Percentiles rank a stretch among this genome's conserved stretches.
These are phyloP conservation scores for Sitobion miscanthi DNA, from an alignment of 1,140 invertebrate species.

Conservation along the genomic window DNA sequence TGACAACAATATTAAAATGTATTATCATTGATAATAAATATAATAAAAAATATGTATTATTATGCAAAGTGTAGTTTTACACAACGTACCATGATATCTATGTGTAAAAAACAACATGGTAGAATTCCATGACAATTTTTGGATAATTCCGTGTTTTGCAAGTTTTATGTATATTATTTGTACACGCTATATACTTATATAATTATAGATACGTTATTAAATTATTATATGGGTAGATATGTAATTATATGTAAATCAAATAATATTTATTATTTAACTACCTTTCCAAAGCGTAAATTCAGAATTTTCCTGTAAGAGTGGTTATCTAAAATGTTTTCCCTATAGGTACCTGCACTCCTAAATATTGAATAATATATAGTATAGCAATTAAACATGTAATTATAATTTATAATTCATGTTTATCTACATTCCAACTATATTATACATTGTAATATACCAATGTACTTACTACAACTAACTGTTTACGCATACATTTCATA, in stretches of 20 bases:
- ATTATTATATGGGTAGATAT: background rate
- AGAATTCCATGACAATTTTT: background rate
- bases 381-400: background rate
- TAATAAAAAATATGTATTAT: background rate
- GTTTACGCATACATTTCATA: background rate
- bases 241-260: background rate
- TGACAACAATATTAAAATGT: background rate
- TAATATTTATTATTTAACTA: background rate
- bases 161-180: background rate
- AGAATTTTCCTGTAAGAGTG: background rate
- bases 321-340: background rate
- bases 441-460: background rate
- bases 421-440: slow-evolving; percentile 4
- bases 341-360: background rate
- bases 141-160: background rate
- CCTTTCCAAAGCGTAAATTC: background rate
- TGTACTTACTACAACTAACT: background rate
- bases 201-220: background rate
- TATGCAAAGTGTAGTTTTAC: background rate
- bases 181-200: background rate
- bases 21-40: background rate
- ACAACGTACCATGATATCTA: background rate
- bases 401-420: background rate
- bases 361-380: too few relatives aligned
- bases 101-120: background rate